Base-by-base conservation (phyloP, 1,140 invertebrate genomes). In the Drosophila parabipectinata region DNA sequence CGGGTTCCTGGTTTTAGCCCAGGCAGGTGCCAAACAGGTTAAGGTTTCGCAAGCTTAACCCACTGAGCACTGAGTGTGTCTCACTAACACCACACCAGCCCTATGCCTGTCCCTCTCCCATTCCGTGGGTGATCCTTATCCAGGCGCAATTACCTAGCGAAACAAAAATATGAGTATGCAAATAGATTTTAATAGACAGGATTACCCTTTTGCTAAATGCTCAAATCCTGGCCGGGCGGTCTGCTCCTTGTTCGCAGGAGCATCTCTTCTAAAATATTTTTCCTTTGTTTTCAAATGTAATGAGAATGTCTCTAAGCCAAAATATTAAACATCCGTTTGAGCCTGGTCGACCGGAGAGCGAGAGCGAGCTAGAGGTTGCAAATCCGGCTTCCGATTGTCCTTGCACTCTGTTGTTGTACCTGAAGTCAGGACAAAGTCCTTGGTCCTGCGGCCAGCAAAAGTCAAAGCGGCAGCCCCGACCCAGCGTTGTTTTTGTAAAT, bases 251-350 rank as follows among this genome's bases (percentile, higher is more conserved):
- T 48, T 26, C 44, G 28, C 37, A 18, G 21, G 21, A 21, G 34
- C 44, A 59, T 3, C 39, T 51, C 48, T 10, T 50, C 28, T n/a
- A 28, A 48, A 8, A 44, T 44, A 44, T 44, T 18, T 41, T 18
- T 45, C 72, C 66, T 79, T 88, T 88, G 84, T 90, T 90, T 90
- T 90, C 80, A 78, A 90, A 88, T 79, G 80, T 87, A 89, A 89
- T 89, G 85, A 85, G 77, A 90, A 90, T 85, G 80, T 89, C 84
- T 90, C 48, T 90, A 89, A 89, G 84, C 84, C 85, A 89, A 89
- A 89, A 90, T 89, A 89, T 87, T 88, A 88, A 69, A 87, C 82
- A 87, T 87, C 62, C 82, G 83, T 63, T 72, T 82, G 79, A 87
- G 81, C 82, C 74, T 62, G n/a, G 15, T 9, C 15, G 58, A 34